Evolutionary conservation across 1,140 invertebrate species (phyloP).

Genomic region (Meloidogyne floridensis): DNA sequence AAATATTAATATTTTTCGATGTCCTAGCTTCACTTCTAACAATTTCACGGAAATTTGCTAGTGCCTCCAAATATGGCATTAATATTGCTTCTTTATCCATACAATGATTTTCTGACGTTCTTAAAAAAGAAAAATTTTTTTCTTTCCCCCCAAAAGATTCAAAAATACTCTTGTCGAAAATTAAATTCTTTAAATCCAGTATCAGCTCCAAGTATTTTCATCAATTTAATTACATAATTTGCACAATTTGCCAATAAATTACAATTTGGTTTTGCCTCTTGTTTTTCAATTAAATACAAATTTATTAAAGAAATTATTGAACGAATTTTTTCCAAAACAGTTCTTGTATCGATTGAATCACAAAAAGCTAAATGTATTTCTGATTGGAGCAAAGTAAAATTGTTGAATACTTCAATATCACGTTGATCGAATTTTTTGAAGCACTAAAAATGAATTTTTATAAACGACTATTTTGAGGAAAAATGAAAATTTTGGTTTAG

Average conservation of each 20-base stretch:
- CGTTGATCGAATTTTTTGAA: constrained; percentile 39
- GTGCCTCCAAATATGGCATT: constrained; percentile 82
- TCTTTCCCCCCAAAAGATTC: no score
- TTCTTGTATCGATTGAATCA: constrained; percentile 90
- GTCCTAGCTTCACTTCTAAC: constrained; percentile 78
- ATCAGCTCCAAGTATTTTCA: constrained; percentile 86
- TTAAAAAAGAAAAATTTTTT: constrained; percentile 5
- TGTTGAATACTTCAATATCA: constrained; percentile 63
- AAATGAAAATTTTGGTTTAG: not conserved
- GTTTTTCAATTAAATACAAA: constrained; percentile 76
- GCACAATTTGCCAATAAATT: constrained; percentile 70
- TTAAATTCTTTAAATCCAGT: constrained; percentile 76
- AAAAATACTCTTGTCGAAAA: constrained; percentile 72
- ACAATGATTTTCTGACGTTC: constrained; percentile 35
- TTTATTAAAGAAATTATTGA: constrained; percentile 81
- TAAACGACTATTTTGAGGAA: not conserved
- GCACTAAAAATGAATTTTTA: constrained; percentile 9
- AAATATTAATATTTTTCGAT: constrained; percentile 70
- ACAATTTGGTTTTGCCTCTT: constrained; percentile 64
- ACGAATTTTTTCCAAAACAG: constrained; percentile 79
- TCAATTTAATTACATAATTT: constrained; percentile 80
- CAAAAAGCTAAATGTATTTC: constrained; percentile 83
- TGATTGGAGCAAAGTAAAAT: constrained; percentile 73
- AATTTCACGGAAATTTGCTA: constrained; percentile 82
- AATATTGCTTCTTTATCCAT: constrained; percentile 74